A percentile compares a stretch with the other conserved stretches of the same genome.
Evolutionary conservation across 2,113 vertebrate species (phyloP).

Genomic region (Triplophysa siluroides): DNA sequence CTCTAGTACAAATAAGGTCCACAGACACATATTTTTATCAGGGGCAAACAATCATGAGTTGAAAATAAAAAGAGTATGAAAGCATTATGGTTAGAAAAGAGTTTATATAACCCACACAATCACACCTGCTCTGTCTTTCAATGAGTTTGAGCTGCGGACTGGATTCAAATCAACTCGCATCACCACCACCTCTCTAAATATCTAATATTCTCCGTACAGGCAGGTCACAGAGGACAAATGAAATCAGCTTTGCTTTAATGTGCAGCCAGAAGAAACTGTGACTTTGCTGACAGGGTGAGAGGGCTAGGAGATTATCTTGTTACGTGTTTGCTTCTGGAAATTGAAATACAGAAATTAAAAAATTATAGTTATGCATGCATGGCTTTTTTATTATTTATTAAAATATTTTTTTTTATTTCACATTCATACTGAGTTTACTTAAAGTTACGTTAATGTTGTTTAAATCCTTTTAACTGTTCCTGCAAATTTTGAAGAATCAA

Average conservation of each 20-base stretch:
- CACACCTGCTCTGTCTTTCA: conserved; percentile 3
- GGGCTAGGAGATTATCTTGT: neutral
- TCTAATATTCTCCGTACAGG: conserved; percentile 7
- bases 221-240: conserved; percentile 26
- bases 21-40: neutral
- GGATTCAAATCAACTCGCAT: conserved; percentile 11
- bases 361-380: no score
- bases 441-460: no score
- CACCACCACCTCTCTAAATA: conserved; percentile 10
- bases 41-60: neutral
- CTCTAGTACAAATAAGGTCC: neutral
- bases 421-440: no score
- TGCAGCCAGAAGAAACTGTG: conserved; percentile 1
- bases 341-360: neutral
- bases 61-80: neutral
- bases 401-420: no score
- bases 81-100: neutral
- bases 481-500: no score
- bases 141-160: neutral
- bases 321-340: neutral
- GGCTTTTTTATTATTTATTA: no score
- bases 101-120: conserved; percentile 3
- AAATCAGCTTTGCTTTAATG: conserved; percentile 31
- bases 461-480: no score
- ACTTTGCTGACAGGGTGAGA: neutral